Percentiles rank a stretch among this genome's conserved stretches.
phyloP scores from a whole-genome alignment of 2,888 invertebrate species.

The Hirtodrosophila cameraria region DNA sequence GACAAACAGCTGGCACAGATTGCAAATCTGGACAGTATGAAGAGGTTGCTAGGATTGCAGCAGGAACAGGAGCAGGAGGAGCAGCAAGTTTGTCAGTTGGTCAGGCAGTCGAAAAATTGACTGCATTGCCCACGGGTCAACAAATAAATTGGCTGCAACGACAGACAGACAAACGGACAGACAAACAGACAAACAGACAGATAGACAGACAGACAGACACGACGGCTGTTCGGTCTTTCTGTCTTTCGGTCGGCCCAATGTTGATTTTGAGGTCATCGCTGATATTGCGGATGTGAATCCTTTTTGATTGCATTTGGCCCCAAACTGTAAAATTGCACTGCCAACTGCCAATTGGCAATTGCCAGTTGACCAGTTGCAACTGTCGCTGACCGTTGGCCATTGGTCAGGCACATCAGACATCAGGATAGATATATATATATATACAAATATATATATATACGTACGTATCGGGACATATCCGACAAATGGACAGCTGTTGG shows the following conservation, averaged over 20 bases:
- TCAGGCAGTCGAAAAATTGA: slow-evolving; percentile 74
- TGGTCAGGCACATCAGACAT: slow-evolving; percentile 2
- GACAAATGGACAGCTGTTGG: too few species aligned
- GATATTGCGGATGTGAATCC: slow-evolving; percentile 80
- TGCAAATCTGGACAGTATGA: slow-evolving; percentile 28
- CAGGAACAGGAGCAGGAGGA: not conserved
- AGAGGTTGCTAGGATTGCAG: too few species aligned
- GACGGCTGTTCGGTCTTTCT: slow-evolving; percentile 1
- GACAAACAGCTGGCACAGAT: slow-evolving; percentile 55
- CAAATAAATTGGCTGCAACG: slow-evolving; percentile 71
- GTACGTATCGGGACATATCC: too few species aligned
- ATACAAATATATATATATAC: too few species aligned
- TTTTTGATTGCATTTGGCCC: slow-evolving; percentile 76
- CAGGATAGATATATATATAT: slow-evolving; percentile 18
- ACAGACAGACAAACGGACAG: slow-evolving; percentile 19
- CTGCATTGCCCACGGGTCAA: slow-evolving; percentile 80
- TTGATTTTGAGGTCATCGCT: slow-evolving; percentile 80
- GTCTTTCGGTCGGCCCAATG: slow-evolving; percentile 42
- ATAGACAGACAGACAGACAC: slow-evolving; percentile 9
- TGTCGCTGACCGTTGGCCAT: slow-evolving; percentile 3
- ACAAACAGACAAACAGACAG: too few species aligned
- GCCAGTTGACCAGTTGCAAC: slow-evolving; percentile 34
- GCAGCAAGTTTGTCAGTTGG: slow-evolving; percentile 35
- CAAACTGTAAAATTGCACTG: slow-evolving; percentile 46
- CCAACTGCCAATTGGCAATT: slow-evolving; percentile 43